Evolutionary conservation across 2,797 vertebrate species (phyloP).

Genomic region (Gouania willdenowi): DNA sequence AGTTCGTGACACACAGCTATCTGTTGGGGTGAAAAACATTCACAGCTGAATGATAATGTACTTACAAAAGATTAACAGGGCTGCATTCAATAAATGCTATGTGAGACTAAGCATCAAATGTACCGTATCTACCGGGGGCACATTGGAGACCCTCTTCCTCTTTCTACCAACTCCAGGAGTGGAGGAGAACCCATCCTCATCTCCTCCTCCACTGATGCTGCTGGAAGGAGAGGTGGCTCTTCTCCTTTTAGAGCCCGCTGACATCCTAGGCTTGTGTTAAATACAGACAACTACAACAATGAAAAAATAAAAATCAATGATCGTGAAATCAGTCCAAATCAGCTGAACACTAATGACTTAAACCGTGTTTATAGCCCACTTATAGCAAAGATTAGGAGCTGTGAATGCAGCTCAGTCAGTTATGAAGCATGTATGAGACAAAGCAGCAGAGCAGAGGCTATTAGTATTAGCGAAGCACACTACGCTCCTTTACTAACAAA

Average conservation of each 20-base stretch:
- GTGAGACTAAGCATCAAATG: no score
- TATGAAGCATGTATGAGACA: slow-evolving; percentile 41
- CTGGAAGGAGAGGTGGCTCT: slow-evolving; percentile 95
- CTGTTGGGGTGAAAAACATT: slow-evolving; percentile 65
- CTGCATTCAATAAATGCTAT: no score
- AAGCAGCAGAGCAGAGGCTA: slow-evolving; percentile 35
- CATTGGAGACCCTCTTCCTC: slow-evolving; percentile 83
- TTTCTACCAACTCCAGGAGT: slow-evolving; percentile 89
- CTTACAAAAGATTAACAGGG: no score
- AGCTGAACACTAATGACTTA: no score
- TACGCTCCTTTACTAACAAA: slow-evolving; percentile 1
- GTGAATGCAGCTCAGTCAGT: no score
- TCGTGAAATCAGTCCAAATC: background rate
- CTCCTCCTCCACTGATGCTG: slow-evolving; percentile 89
- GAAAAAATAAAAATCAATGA: background rate
- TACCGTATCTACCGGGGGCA: slow-evolving; percentile 92
- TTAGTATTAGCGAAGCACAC: slow-evolving; percentile 52
- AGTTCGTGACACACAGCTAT: slow-evolving; percentile 97
- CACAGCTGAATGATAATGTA: no score
- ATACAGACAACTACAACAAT: no score
- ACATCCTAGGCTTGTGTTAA: slow-evolving; percentile 67
- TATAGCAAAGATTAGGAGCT: no score
- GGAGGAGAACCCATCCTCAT: slow-evolving; percentile 87
- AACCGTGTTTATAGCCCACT: no score
- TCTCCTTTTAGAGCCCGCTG: slow-evolving; percentile 93